Base-by-base conservation (phyloP, 1,140 invertebrate genomes). In the Plutomurus gul region DNA sequence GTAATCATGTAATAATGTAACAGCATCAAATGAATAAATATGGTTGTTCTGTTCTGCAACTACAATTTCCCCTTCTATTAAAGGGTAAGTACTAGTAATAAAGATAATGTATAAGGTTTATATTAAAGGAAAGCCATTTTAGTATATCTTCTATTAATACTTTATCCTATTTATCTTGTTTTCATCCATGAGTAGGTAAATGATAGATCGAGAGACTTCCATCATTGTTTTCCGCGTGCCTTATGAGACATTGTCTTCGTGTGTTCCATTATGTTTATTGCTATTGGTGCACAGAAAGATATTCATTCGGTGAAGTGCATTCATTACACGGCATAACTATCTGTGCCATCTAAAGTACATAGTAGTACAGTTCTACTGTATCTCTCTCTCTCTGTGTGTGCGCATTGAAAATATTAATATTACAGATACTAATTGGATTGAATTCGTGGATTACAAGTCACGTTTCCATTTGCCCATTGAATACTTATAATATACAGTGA, bases 381-480 rank as follows among this genome's bases (percentile, higher is more conserved):
- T 13, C 8, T 30, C 27, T 60, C 51, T 30, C 51, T 60, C 13
- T 47, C 20, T 47, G n/a, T 18, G n/a, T 43, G 39, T 10, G 39
- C 39, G 2, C 11, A 10, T 43, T n/a, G n/a, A 43, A 43, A 43
- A 10, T 8, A 43, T n/a, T 13, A 7, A 43, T 43, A 43, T 43
- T 65, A n/a, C 27, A 16, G 27, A 33, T 65, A 65, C 56, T 65
- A 65, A 65, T 65, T 65, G 56, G 56, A 65, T 65, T 65, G 56
- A 11, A 65, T 65, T 65, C 56, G 56, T 65, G 56, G 56, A 65
- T 33, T 33, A 65, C 56, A 33, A 65, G 56, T 65, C 56, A 65
- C 56, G 56, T 30, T 7, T 33, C 27, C 13, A 65, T 65, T 65
- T 65, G 27, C 36, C 56, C 30, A 36, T 65, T 65, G 30, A 65